A percentile compares a stretch with the other conserved stretches of the same genome.
Evolutionary conservation across 2,888 invertebrate genomes (phyloP).

Genomic region (Pollenia angustigena): DNA sequence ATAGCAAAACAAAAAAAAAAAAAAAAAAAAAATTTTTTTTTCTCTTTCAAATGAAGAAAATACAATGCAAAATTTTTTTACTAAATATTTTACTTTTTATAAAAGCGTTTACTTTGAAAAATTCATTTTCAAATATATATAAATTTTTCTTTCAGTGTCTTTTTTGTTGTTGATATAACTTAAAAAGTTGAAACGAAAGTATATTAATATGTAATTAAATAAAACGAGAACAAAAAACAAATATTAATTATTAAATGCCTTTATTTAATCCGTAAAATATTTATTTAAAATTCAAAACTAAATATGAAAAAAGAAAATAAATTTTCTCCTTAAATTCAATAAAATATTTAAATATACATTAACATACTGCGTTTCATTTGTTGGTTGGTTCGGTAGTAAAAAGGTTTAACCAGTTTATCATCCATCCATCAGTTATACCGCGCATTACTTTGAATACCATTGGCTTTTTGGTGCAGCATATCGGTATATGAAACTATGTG

Average conservation of each 20-base stretch:
- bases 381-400: no score
- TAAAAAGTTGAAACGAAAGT: conserved; percentile 31
- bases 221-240: conserved; percentile 29
- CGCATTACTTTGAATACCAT: no score
- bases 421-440: no score
- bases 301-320: conserved; percentile 60
- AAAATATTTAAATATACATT: neutral
- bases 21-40: no score
- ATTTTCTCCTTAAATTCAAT: conserved; percentile 65
- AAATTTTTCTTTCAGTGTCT: conserved; percentile 47
- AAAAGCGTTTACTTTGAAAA: conserved; percentile 61
- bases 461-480: no score
- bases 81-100: conserved; percentile 61
- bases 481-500: no score
- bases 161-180: conserved; percentile 48
- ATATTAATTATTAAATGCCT: conserved; percentile 63
- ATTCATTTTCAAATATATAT: conserved; percentile 18
- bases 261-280: conserved; percentile 64
- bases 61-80: conserved; percentile 43
- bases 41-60: conserved; percentile 35
- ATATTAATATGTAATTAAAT: conserved; percentile 5
- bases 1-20: conserved; percentile 18
- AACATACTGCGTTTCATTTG: no score
- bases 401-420: no score
- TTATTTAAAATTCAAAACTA: conserved; percentile 54